Evolutionary conservation across 2,113 vertebrate species (phyloP).

Genomic region (Sardina pilchardus): DNA sequence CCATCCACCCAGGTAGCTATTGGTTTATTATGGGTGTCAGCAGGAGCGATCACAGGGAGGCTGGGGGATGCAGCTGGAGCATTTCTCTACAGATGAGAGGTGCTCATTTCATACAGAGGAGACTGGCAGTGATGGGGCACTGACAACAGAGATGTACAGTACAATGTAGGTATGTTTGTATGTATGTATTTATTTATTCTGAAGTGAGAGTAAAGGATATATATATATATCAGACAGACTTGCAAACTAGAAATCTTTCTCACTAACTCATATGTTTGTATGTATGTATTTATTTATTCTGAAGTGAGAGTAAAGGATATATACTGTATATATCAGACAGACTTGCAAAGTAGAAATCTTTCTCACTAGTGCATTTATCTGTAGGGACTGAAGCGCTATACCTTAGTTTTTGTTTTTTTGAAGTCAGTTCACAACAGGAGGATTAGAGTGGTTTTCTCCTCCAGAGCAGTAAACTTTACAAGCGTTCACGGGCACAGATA

Average conservation of each 20-base stretch:
- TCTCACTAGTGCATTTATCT: background rate
- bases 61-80: background rate
- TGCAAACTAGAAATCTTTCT: background rate
- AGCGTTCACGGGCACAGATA: background rate
- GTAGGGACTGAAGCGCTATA: background rate
- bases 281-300: background rate
- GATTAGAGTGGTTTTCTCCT: background rate
- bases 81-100: constrained; percentile 29
- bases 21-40: constrained; percentile 19
- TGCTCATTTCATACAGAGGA: constrained; percentile 11
- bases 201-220: background rate
- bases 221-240: background rate
- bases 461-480: background rate
- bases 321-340: background rate
- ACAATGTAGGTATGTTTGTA: background rate
- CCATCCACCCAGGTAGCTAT: background rate
- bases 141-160: background rate
- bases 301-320: background rate
- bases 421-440: background rate
- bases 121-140: background rate
- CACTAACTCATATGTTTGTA: too few relatives aligned
- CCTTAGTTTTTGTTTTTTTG: background rate
- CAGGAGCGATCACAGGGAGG: constrained; percentile 25
- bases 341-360: background rate
- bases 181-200: background rate